Evolutionary conservation across 2,797 vertebrate species (phyloP).

Genomic region (Poeciliopsis paucimaculata): DNA sequence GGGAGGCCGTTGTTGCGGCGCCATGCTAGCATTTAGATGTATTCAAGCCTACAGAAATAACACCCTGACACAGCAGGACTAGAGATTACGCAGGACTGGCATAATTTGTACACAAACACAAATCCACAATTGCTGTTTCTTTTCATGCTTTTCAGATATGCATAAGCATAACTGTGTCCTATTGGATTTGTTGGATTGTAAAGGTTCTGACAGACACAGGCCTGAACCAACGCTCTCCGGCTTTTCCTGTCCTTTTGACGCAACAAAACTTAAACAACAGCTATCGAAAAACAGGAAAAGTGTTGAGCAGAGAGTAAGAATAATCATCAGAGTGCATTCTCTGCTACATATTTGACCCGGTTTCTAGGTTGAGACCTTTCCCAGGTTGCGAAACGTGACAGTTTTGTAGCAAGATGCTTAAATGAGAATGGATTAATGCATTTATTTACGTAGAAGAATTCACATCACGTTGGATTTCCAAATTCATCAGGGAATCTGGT

Average conservation of each 20-base stretch:
- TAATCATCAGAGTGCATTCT: neutral
- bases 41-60: conserved; percentile 1
- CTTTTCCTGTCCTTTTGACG: neutral
- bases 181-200: neutral
- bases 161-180: neutral
- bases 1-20: neutral
- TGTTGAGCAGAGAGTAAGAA: neutral
- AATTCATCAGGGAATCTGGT: neutral
- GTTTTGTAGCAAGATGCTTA: neutral
- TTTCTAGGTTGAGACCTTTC: neutral
- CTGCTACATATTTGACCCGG: neutral
- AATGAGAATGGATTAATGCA: neutral
- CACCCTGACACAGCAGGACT: neutral
- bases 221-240: neutral
- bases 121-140: neutral
- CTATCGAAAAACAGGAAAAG: neutral
- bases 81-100: neutral
- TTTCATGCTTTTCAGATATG: neutral
- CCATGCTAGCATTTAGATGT: neutral
- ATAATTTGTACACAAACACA: neutral
- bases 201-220: neutral
- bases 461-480: neutral
- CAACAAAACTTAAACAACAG: neutral
- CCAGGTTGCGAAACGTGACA: neutral
- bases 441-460: neutral